Conservation (phyloP, 2,797 vertebrate species). For the Cottoperca gobio region DNA sequence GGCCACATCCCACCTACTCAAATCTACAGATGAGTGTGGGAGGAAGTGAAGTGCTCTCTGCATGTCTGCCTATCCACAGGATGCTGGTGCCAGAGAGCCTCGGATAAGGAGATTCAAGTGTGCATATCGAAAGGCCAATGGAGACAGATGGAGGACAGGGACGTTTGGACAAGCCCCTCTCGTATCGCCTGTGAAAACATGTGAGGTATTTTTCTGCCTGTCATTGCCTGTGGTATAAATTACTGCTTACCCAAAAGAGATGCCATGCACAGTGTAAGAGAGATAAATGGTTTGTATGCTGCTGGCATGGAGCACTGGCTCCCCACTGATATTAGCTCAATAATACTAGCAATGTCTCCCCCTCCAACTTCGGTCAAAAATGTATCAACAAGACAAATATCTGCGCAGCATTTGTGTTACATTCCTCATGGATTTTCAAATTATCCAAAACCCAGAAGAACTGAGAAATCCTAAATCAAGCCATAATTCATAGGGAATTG, state of each 20-base stretch:
- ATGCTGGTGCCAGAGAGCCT: constrained; percentile 53
- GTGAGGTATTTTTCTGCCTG: constrained; percentile 61
- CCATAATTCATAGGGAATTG: constrained; percentile 51
- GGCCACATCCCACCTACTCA: constrained; percentile 54
- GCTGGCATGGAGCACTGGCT: constrained; percentile 42
- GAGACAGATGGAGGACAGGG: constrained; percentile 70
- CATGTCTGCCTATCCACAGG: constrained; percentile 59
- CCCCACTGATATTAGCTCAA: constrained; percentile 45
- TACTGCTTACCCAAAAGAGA: constrained; percentile 54
- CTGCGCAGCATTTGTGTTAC: neutral
- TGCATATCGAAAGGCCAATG: constrained; percentile 66
- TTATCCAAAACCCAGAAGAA: constrained; percentile 22
- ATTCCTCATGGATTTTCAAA: constrained; percentile 38
- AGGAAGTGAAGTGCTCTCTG: constrained; percentile 63
- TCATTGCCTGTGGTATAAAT: constrained; percentile 62
- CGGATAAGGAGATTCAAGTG: constrained; percentile 64
- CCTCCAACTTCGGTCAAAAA: constrained; percentile 22
- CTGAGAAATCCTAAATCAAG: constrained; percentile 39
- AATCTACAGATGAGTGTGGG: constrained; percentile 60
- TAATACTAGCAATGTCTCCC: constrained; percentile 20
- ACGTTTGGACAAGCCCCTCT: constrained; percentile 60
- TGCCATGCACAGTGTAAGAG: constrained; percentile 39
- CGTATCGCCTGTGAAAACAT: constrained; percentile 61
- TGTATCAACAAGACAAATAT: constrained; percentile 32
- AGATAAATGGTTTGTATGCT: constrained; percentile 64